These are phyloP conservation scores for Serranus cabrilla DNA, from an alignment of 2,797 vertebrate genomes.

Conservation along the genomic window DNA sequence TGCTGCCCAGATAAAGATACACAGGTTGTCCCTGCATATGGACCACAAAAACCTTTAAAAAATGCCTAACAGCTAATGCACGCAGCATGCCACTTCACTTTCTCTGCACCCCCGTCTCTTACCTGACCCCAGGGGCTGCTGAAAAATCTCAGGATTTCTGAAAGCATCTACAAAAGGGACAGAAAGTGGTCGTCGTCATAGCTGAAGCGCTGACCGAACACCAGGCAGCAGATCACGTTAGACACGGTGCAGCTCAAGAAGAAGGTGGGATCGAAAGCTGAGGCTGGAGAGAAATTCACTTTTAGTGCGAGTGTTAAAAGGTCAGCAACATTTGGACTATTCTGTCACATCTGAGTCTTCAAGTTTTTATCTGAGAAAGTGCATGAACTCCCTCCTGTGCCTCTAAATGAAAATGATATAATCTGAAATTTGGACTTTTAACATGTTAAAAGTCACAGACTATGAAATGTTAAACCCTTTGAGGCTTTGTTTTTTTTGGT, in stretches of 20 bases:
- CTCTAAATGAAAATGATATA: no score
- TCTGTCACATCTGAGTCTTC: not conserved
- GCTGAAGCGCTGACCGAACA: conserved; percentile 83
- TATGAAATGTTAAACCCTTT: not conserved
- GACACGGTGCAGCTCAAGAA: conserved; percentile 79
- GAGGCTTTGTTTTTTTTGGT: not conserved
- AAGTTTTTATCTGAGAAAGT: no score
- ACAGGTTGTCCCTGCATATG: not conserved
- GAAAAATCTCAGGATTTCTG: conserved; percentile 43
- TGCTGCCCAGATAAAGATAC: not conserved
- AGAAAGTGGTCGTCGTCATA: conserved; percentile 80
- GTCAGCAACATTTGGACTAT: not conserved
- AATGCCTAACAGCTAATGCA: not conserved
- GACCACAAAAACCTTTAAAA: no score
- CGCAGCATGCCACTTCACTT: not conserved
- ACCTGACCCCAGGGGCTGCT: conserved; percentile 82
- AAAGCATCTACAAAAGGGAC: conserved; percentile 68
- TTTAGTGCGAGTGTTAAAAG: not conserved
- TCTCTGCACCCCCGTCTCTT: not conserved
- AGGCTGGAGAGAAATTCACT: conserved; percentile 41
- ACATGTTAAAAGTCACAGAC: not conserved
- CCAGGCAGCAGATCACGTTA: conserved; percentile 84
- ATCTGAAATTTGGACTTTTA: not conserved
- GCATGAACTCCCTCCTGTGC: no score
- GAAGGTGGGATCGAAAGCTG: conserved; percentile 72